Evolutionary conservation across 1,140 invertebrate genomes (phyloP), one percentile per base, ranked within the genome.

Genomic region (Cyclargus thomasi): DNA sequence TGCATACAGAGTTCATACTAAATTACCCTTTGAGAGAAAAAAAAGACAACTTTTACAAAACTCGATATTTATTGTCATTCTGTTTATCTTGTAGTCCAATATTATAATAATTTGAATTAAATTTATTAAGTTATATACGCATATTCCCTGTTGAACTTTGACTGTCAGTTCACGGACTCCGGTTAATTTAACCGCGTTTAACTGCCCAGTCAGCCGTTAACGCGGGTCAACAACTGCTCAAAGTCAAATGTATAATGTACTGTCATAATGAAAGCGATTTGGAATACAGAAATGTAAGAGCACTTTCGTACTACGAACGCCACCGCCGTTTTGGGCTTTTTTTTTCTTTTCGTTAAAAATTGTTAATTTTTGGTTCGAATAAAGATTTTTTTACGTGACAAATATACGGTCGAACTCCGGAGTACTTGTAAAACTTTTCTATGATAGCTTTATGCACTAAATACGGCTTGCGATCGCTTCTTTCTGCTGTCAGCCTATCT

Each of bases 191-290:
- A 47, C 36, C 36, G 36, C 10, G 36, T 47, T 55, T 55, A 55
- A 55, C 53, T 55, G 53, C 18, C 18, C 53, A 20, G n/a, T 55
- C 53, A 17, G 16, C n/a, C 53, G 53, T 55, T 55, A 55, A 55
- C 53, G 11, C 47, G 53, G 53, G 53, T 55, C 18, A 47, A 47
- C 36, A 47, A 47, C 36, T 47, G 36, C 10, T 0, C 36, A 47
- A 47, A 47, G 36, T 47, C 36, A 47, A 47, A 47, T 47, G 14
- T 47, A 47, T 16, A 14, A 47, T 47, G 36, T 47, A 47, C 36
- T 47, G 8, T 47, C 14, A 47, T 47, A 47, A 8, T 47, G 14
- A 47, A n/a, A 17, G 6, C 53, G 18, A 18, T 8, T 16, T 18
- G 53, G 5, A 16, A 17, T 17, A 1, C 4, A 11, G 53, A 16